Conservation (phyloP, 2,113 vertebrate genomes). For the Neodon shergylaensis region DNA sequence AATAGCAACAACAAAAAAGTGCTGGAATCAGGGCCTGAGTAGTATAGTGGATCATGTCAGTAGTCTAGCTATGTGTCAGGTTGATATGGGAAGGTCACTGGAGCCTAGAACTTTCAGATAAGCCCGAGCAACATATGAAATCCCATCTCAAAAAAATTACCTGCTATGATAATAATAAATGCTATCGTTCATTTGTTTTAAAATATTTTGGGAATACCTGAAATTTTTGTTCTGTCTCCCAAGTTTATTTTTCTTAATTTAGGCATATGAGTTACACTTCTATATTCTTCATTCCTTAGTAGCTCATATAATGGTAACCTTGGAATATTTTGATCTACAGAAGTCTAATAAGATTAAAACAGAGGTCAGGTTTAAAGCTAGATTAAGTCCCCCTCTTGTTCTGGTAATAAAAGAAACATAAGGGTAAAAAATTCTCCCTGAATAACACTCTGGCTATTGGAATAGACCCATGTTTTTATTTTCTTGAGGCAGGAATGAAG, state of each 20-base stretch:
- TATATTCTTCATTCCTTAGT: background rate
- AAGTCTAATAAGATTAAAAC: slow-evolving; percentile 27
- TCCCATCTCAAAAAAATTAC: background rate
- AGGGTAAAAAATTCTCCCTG: background rate
- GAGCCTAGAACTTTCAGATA: background rate
- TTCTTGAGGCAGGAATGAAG: background rate
- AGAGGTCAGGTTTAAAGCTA: slow-evolving; percentile 13
- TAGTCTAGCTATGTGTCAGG: background rate
- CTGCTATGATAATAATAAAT: background rate
- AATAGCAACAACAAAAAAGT: background rate
- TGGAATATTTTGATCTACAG: slow-evolving; percentile 30
- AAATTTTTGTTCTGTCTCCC: slow-evolving; percentile 18
- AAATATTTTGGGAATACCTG: background rate
- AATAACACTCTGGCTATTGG: background rate
- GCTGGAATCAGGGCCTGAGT: slow-evolving; percentile 15
- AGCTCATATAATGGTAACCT: slow-evolving; percentile 28
- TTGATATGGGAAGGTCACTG: background rate
- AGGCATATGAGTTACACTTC: background rate
- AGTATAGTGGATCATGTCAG: background rate
- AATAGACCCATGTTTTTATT: slow-evolving; percentile 15
- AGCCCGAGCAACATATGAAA: background rate
- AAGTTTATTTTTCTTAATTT: slow-evolving; percentile 50
- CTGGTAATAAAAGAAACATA: slow-evolving; percentile 31
- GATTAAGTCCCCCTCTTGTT: slow-evolving; percentile 27
- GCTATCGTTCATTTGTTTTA: background rate